These are phyloP conservation scores for Drosophila hamatofila DNA, from an alignment of 2,888 invertebrate species.

Conservation along the genomic window DNA sequence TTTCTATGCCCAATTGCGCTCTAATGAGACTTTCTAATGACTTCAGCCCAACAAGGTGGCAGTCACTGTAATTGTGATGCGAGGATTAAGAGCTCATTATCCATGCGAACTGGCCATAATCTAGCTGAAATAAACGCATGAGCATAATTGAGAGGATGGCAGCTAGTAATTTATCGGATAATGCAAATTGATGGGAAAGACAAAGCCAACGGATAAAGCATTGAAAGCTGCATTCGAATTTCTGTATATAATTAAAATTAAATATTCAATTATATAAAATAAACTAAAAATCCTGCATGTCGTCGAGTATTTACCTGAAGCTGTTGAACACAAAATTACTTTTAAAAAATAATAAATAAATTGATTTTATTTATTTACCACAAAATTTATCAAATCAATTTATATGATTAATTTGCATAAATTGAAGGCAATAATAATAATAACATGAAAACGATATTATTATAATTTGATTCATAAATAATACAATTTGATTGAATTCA, in stretches of 20 bases:
- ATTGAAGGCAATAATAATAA: neutral
- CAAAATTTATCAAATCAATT: neutral
- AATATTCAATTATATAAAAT: constrained; percentile 1
- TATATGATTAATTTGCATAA: neutral
- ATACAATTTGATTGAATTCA: too few species aligned
- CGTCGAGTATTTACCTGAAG: neutral
- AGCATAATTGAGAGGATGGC: constrained; percentile 17
- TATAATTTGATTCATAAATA: neutral
- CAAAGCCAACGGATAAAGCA: neutral
- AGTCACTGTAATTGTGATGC: constrained; percentile 38
- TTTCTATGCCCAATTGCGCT: constrained; percentile 14
- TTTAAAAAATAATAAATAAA: neutral
- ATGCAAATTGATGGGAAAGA: neutral
- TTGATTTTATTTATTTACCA: neutral
- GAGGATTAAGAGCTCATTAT: constrained; percentile 53
- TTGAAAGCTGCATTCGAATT: neutral
- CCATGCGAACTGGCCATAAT: constrained; percentile 31
- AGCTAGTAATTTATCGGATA: constrained; percentile 14
- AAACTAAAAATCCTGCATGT: neutral
- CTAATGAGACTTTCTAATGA: constrained; percentile 46
- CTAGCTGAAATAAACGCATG: constrained; percentile 3
- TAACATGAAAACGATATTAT: neutral
- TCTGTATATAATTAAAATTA: neutral
- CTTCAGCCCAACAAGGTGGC: constrained; percentile 18
- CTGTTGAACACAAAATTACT: neutral